phyloP scores from a whole-genome alignment of 2,797 vertebrate species.

The Simalia tracyae region DNA sequence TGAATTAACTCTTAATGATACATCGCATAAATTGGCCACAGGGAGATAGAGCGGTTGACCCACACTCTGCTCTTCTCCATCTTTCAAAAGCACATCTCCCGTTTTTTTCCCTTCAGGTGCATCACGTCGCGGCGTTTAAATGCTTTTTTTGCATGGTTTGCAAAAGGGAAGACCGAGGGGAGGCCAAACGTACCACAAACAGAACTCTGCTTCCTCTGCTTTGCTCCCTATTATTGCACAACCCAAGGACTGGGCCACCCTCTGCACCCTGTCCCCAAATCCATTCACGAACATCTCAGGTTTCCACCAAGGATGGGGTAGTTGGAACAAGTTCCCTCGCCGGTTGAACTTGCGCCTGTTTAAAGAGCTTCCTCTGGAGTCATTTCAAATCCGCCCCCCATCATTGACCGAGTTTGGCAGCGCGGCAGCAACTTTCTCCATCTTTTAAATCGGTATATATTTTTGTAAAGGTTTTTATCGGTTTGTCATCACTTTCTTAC shows the following conservation, averaged over 20 bases:
- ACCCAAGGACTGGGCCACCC: neutral
- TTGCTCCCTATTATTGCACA: neutral
- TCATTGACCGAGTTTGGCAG: neutral
- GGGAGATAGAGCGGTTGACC: neutral
- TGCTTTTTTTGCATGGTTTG: neutral
- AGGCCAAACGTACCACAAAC: accelerated
- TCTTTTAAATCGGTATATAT: no score
- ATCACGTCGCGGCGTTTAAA: neutral
- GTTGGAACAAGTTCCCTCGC: neutral
- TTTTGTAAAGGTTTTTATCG: no score
- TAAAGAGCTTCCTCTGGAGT: neutral
- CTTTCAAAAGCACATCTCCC: neutral
- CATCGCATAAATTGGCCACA: neutral
- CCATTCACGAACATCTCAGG: neutral
- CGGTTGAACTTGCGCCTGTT: neutral
- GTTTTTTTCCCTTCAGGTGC: neutral
- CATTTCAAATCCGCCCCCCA: neutral
- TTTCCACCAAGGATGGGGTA: neutral
- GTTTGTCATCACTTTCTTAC: no score
- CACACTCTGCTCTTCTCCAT: no score
- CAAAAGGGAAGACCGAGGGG: neutral
- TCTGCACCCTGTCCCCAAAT: neutral
- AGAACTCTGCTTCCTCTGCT: neutral
- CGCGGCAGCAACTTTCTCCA: no score
- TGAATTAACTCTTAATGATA: slow-evolving; percentile 5